Evolutionary conservation across 1,140 invertebrate species (phyloP), one percentile per base, ranked within the genome.

Genomic region (Bradynema listronoti): DNA sequence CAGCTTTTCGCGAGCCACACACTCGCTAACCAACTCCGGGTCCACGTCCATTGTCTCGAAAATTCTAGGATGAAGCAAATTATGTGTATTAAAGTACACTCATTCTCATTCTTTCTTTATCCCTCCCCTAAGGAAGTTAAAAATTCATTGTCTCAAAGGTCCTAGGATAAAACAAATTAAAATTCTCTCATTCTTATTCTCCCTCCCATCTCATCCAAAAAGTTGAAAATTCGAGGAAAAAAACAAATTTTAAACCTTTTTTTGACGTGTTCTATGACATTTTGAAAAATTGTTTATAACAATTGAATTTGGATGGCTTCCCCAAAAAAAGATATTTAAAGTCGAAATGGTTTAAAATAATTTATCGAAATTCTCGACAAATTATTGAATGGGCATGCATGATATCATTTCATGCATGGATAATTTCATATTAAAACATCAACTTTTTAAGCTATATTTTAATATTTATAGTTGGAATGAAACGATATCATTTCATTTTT

Each of bases 21-120:
- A 50, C n/a, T 50, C 47, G 16, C 47, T 25, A 50, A 50, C 27
- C 16, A 24, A 50, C 2, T 24, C 47, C 19, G 47, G 47, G 16
- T 50, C 47, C 2, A 50, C 27, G 47, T 50, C 27, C 27, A 29
- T 4, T 2, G 47, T 50, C n/a, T 50, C 47, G 27, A 50, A 50
- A 3, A 50, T 50, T 19, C 47, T 50, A 19, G 16, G 29, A 50
- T 30, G 14, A 50, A n/a, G n/a, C n/a, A n/a, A n/a, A n/a, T n/a
- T n/a, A n/a, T n/a, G n/a, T n/a, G n/a, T n/a, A n/a, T n/a, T n/a
- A n/a, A n/a, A n/a, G n/a, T n/a, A n/a, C n/a, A n/a, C n/a, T n/a
- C n/a, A n/a, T n/a, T n/a, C n/a, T n/a, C n/a, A n/a, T n/a, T n/a
- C n/a, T n/a, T n/a, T n/a, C n/a, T n/a, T n/a, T n/a, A n/a, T n/a